Base-by-base conservation (phyloP, 1,140 invertebrate genomes). In the Pinna nobilis region DNA sequence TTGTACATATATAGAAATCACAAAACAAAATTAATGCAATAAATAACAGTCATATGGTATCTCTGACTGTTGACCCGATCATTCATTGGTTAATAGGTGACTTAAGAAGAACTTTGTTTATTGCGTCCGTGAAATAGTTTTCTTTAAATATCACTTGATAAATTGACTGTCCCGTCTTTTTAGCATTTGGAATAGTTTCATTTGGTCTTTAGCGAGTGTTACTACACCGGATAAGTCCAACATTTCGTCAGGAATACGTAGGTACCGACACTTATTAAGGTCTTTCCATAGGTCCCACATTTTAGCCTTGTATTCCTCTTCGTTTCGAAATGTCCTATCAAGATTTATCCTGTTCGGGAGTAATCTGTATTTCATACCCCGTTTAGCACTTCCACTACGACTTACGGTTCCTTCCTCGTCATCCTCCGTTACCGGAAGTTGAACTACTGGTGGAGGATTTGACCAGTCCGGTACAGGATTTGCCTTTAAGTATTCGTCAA, bases 211-310 rank as follows among this genome's bases (percentile, higher is more conserved):
- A 6, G 78, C 80, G 25, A 82, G 49, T n/a, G 80, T 84, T n/a
- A 70, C 64, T 5, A 82, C 75, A 0, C 80, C 80, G 4, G 80
- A 77, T 3, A 82, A 55, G 28, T 84, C 80, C 15, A 80, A 23
- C 47, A 68, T 67, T 2, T 84, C 80, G 41, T 82, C 80, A 1
- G 80, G 68, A 13, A 84, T 53, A 20, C 80, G 25, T 18, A 84
- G 59, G 55, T 84, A 84, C 2, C 82, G 78, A 57, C 80, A 82
- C 53, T 84, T 82, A 23, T 78, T 80, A 72, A 84, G 61, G 32
- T 82, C 80, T 49, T 82, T 74, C 81, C 81, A 84, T 1, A 78
- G 28, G 55, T 81, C 74, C 25, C 39, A 60, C 23, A 83, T 53
- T 15, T 77, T 66, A 15, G 82, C 60, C 32, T 77, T 73, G 39